A percentile compares a stretch with the other conserved stretches of the same genome.
Conservation (phyloP, 1,140 invertebrate genomes). For the Brachionus rotundiformis region DNA sequence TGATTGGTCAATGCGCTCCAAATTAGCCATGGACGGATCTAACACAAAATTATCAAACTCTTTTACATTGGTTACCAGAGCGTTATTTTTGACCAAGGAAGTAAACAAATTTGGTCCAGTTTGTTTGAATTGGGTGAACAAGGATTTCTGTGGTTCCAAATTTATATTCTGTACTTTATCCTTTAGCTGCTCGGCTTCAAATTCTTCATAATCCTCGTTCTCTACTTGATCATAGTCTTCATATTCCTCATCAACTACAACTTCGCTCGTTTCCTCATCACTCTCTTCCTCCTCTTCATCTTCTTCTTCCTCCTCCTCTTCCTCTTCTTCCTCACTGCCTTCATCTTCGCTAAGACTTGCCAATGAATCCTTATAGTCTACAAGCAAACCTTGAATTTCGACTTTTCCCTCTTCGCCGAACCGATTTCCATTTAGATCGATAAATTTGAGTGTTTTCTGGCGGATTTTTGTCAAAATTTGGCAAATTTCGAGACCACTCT, state of each 20-base stretch:
- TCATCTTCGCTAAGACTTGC: slow-evolving; percentile 23
- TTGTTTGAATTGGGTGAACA: background rate
- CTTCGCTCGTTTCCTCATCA: slow-evolving; percentile 31
- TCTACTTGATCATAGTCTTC: slow-evolving; percentile 51
- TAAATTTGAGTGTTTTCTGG: background rate
- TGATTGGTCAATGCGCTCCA: background rate
- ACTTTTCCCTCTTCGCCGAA: slow-evolving; percentile 26
- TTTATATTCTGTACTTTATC: slow-evolving; percentile 48
- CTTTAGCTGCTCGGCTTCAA: slow-evolving; percentile 42
- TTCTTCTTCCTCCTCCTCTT: slow-evolving; percentile 44
- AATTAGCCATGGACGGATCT: background rate
- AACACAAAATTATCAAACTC: slow-evolving; percentile 28
- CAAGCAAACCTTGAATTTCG: background rate
- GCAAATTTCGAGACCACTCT: background rate
- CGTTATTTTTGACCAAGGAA: background rate
- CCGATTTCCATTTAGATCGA: slow-evolving; percentile 23
- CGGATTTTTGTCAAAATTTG: background rate
- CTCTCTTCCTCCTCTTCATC: slow-evolving; percentile 14
- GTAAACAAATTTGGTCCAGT: background rate
- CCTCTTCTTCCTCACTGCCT: slow-evolving; percentile 50
- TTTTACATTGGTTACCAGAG: background rate
- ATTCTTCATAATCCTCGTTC: slow-evolving; percentile 7
- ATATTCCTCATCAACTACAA: slow-evolving; percentile 7
- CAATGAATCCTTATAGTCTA: background rate
- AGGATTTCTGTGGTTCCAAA: background rate